Evolutionary conservation across 2,888 invertebrate genomes (phyloP).

Genomic region (Phytoseiulus persimilis): DNA sequence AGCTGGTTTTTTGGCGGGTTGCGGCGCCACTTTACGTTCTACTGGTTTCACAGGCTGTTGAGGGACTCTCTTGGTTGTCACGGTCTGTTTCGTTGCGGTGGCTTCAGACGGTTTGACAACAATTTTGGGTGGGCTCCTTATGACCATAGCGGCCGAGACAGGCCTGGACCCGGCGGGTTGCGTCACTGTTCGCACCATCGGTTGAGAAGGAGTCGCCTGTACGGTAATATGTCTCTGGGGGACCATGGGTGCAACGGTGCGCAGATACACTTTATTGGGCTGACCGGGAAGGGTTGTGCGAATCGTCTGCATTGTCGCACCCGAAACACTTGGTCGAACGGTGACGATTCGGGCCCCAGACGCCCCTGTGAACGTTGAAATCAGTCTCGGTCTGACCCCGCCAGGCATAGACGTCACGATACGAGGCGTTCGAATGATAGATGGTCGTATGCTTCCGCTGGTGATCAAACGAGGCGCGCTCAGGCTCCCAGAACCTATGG

Average conservation of each 20-base stretch:
- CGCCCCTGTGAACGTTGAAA: neutral
- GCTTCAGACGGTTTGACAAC: neutral
- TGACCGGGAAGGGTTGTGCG: neutral
- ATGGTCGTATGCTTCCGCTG: neutral
- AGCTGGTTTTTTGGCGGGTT: slow-evolving; percentile 6
- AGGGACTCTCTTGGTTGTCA: neutral
- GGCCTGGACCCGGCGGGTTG: neutral
- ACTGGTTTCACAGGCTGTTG: neutral
- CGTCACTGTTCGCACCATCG: neutral
- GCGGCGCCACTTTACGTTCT: neutral
- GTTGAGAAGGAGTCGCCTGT: slow-evolving; percentile 21
- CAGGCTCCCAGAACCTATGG: neutral
- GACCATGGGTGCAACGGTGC: slow-evolving; percentile 8
- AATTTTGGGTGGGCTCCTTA: neutral
- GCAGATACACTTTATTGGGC: slow-evolving; percentile 1
- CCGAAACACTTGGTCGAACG: neutral
- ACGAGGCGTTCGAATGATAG: slow-evolving; percentile 14
- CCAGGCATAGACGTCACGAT: slow-evolving; percentile 7
- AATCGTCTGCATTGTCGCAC: neutral
- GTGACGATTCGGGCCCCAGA: slow-evolving; percentile 1
- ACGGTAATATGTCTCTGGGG: slow-evolving; percentile 31
- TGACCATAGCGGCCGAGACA: slow-evolving; percentile 17
- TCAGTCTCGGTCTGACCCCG: neutral
- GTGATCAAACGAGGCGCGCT: neutral
- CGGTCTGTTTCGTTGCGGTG: neutral